These are phyloP conservation scores for Coenobita brevimanus DNA, from an alignment of 1,140 invertebrate species.

Conservation along the genomic window DNA sequence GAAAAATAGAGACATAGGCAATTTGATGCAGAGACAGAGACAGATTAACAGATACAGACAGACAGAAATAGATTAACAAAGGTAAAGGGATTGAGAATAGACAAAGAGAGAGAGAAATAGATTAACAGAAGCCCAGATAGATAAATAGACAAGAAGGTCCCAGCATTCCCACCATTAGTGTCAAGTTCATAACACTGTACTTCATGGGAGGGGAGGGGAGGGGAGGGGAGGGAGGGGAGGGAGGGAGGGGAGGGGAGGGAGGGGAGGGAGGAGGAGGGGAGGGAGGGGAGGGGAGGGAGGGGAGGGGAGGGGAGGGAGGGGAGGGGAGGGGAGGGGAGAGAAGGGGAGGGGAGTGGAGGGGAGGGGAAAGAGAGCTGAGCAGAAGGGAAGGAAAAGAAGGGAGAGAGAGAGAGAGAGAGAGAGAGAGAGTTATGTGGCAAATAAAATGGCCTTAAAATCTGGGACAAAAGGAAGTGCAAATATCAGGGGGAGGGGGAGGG, in stretches of 20 bases:
- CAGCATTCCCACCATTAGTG: too few relatives aligned
- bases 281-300: not conserved
- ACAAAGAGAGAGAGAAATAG: too few relatives aligned
- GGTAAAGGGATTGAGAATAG: too few relatives aligned
- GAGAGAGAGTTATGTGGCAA: not conserved
- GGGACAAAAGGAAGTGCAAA: not conserved
- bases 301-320: not conserved
- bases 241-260: not conserved
- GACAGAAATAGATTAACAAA: too few relatives aligned
- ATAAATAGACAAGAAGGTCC: too few relatives aligned
- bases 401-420: conserved; percentile 11
- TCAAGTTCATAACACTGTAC: too few relatives aligned
- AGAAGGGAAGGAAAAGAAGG: not conserved
- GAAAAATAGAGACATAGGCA: too few relatives aligned
- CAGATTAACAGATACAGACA: too few relatives aligned
- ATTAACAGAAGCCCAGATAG: too few relatives aligned
- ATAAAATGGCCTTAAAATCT: not conserved
- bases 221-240: not conserved
- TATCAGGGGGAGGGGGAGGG: not conserved
- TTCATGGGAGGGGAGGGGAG: too few relatives aligned
- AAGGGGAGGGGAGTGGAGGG: not conserved
- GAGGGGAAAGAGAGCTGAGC: not conserved
- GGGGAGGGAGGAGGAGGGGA: not conserved
- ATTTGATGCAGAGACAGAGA: too few relatives aligned
- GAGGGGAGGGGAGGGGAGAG: not conserved